Base-by-base conservation (phyloP, 2,113 vertebrate genomes). In the Otolemur garnettii region DNA sequence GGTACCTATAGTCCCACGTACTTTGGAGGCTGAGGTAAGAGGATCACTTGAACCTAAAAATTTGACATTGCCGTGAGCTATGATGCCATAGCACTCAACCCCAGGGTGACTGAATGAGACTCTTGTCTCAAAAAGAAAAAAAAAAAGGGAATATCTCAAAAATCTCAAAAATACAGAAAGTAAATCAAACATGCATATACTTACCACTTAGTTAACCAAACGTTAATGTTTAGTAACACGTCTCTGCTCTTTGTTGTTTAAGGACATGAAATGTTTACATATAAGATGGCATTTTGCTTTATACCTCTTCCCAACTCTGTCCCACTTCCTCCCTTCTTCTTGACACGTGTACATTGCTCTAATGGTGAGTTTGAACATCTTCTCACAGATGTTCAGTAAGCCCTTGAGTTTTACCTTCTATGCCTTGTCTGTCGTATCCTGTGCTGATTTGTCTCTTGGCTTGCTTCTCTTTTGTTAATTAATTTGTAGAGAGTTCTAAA, bases 401-500 rank as follows among this genome's bases (percentile, higher is more conserved):
- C 7, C 33, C 30, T 90, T 87, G 5, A 53, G 22, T 72, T 84
- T 81, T 78, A 60, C 42, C 26, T 91, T 89, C 83, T 78, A 4
- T 87, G 74, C 88, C 71, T 80, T 53, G 0, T 1, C 30, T 91
- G 33, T 71, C 77, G 83, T 50, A 35, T 57, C 4, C 14, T 64
- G 59, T 85, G 53, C 26, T 87, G 30, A n/a, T 93, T 83, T 62
- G 90, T 92, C 33, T 77, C 22, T 91, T 79, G 30, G 4, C 35
- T 71, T 82, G 0, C 19, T 64, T 82, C 33, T 72, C 15, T 72
- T 82, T 93, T 86, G 26, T 15, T 26, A 62, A 62, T 26, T 66
- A 59, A 38, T 59, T 30, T 80, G 12, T 79, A 84, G 17, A 59
- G 87, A 90, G 75, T 80, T 92, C 13, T 95, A 80, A 79, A 75